These are phyloP conservation scores for Agrochola lychnidis DNA, from an alignment of 2,888 invertebrate genomes.

Conservation along the genomic window DNA sequence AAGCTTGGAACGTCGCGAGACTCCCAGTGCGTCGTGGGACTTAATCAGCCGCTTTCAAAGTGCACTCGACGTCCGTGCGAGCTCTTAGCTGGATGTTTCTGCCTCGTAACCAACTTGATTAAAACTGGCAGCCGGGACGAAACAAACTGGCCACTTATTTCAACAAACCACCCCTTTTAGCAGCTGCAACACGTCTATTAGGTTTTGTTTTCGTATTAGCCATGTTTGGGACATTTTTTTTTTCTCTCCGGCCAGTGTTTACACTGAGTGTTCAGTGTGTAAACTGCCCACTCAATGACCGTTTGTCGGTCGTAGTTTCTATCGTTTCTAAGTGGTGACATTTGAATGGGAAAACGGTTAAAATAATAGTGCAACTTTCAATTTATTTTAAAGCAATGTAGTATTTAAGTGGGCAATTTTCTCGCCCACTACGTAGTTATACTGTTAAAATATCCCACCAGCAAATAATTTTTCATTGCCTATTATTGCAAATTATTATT, in stretches of 20 bases:
- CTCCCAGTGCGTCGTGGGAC: conserved; percentile 67
- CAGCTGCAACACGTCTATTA: conserved; percentile 73
- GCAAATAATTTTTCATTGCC: conserved; percentile 17
- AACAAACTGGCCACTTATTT: conserved; percentile 79
- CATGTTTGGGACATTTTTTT: conserved; percentile 52
- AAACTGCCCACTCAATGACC: not conserved
- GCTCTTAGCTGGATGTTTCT: conserved; percentile 72
- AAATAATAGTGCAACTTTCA: conserved; percentile 19
- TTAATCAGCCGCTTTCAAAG: conserved; percentile 81
- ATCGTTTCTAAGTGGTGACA: conserved; percentile 15
- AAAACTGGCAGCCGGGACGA: conserved; percentile 78
- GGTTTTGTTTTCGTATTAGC: conserved; percentile 68
- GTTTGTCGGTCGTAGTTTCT: not conserved
- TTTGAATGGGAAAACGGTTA: conserved; percentile 19
- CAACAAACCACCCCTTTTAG: conserved; percentile 77
- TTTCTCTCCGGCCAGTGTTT: conserved; percentile 30
- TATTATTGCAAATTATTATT: conserved; percentile 24
- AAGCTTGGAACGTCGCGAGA: conserved; percentile 53
- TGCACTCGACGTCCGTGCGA: conserved; percentile 77
- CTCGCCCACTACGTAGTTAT: conserved; percentile 3
- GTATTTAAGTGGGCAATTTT: conserved; percentile 19
- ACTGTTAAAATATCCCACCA: conserved; percentile 16
- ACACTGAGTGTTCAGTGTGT: not conserved
- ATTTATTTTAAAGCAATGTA: conserved; percentile 23
- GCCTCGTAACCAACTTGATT: conserved; percentile 81